Evolutionary conservation across 2,888 invertebrate genomes (phyloP).

Genomic region (Chironomus tentans): DNA sequence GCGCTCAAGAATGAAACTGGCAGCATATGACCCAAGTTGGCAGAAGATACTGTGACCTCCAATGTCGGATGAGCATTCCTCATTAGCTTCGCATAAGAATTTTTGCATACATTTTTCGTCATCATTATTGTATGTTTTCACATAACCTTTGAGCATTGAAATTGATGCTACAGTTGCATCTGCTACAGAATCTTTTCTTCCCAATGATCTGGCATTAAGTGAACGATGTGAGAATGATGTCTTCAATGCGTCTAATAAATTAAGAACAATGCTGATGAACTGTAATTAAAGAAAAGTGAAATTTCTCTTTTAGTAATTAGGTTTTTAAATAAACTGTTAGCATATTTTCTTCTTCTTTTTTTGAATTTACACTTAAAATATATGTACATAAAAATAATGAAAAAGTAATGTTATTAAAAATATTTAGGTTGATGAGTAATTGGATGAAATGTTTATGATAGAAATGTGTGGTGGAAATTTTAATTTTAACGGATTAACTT

Average conservation of each 20-base stretch:
- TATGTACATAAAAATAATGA: background rate
- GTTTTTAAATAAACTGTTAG: background rate
- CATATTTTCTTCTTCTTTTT: background rate
- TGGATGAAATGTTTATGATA: background rate
- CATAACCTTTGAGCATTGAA: slow-evolving; percentile 81
- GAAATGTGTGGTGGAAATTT: background rate
- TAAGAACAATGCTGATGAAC: slow-evolving; percentile 89
- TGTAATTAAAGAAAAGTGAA: slow-evolving; percentile 41
- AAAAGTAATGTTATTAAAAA: background rate
- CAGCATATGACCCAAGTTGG: slow-evolving; percentile 83
- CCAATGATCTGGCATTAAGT: slow-evolving; percentile 71
- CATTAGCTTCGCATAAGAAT: slow-evolving; percentile 83
- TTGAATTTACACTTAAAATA: background rate
- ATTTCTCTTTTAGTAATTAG: background rate
- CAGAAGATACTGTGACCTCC: slow-evolving; percentile 80
- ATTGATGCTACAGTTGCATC: slow-evolving; percentile 84
- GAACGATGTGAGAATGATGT: slow-evolving; percentile 89
- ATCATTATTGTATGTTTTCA: slow-evolving; percentile 64
- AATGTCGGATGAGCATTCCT: slow-evolving; percentile 72
- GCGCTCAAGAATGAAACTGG: slow-evolving; percentile 74
- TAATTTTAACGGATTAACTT: slow-evolving; percentile 44
- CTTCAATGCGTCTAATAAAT: slow-evolving; percentile 82
- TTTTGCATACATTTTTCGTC: slow-evolving; percentile 80
- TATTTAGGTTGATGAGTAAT: background rate
- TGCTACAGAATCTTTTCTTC: slow-evolving; percentile 79